Percentiles rank a stretch among this genome's conserved stretches.
These are phyloP conservation scores for Calidris pygmaea DNA, from an alignment of 2,113 vertebrate species.

Conservation along the genomic window DNA sequence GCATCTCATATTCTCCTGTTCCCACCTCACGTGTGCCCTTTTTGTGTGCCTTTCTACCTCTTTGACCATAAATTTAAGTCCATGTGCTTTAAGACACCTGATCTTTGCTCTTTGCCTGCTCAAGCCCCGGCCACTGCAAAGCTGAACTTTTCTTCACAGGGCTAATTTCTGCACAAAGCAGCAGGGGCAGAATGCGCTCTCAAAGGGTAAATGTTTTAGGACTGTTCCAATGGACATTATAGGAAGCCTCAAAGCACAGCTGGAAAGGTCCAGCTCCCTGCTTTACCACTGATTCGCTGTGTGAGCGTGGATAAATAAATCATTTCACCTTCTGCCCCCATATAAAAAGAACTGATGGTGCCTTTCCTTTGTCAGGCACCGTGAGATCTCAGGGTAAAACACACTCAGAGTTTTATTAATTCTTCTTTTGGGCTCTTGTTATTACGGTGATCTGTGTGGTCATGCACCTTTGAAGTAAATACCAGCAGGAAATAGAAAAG, in stretches of 20 bases:
- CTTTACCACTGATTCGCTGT: background rate
- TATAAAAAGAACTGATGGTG: background rate
- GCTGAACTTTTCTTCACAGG: background rate
- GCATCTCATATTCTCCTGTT: background rate
- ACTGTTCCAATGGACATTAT: background rate
- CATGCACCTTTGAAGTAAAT: slow-evolving; percentile 48
- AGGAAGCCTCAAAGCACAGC: slow-evolving; percentile 19
- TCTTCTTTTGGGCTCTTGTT: slow-evolving; percentile 29
- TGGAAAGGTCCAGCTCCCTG: background rate
- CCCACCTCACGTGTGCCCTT: background rate
- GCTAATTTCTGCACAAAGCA: slow-evolving; percentile 10
- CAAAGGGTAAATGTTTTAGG: slow-evolving; percentile 11
- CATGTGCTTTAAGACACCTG: background rate
- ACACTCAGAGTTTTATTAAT: slow-evolving; percentile 36
- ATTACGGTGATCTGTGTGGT: slow-evolving; percentile 16
- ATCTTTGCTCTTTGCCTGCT: background rate
- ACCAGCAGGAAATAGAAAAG: slow-evolving; percentile 34
- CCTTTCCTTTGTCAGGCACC: slow-evolving; percentile 27
- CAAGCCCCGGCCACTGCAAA: background rate
- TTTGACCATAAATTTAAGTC: background rate
- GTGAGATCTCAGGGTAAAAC: slow-evolving; percentile 9
- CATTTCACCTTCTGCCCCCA: slow-evolving; percentile 20
- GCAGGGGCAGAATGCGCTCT: background rate
- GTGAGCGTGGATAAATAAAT: slow-evolving; percentile 12
- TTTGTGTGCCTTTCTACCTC: background rate